A percentile compares a stretch with the other conserved stretches of the same genome.
Evolutionary conservation across 2,888 invertebrate genomes (phyloP).

Genomic region (Argyra leucocephala): DNA sequence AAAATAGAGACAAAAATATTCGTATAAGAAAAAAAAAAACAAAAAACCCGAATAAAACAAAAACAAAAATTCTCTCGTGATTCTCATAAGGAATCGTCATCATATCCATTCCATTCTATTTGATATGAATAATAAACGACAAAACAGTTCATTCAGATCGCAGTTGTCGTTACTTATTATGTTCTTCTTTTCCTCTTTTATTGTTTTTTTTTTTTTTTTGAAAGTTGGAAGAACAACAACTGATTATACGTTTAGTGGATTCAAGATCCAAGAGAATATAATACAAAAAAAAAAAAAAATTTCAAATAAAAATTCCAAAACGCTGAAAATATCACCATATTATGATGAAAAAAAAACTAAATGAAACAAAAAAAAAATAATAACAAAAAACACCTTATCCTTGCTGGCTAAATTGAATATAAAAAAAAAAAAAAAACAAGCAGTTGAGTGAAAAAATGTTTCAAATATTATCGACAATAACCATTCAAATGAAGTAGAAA

Average conservation of each 20-base stretch:
- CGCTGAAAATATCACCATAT: not conserved
- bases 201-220: not conserved
- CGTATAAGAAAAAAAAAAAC: not conserved
- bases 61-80: not conserved
- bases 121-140: slow-evolving; percentile 4
- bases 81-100: not conserved
- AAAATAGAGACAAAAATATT: not conserved
- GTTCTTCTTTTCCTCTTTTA: not conserved
- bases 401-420: not conserved
- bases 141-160: not conserved
- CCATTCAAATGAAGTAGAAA: slow-evolving; percentile 6
- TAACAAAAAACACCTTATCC: not conserved
- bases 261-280: no score
- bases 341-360: not conserved
- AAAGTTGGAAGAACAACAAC: no score
- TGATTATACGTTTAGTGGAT: no score
- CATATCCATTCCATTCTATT: slow-evolving; percentile 1
- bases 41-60: no score
- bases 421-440: not conserved
- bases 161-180: not conserved
- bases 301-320: not conserved
- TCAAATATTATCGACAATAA: slow-evolving; percentile 1
- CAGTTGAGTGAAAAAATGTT: not conserved
- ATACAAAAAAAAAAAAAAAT: not conserved
- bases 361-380: not conserved